Evolutionary conservation across 2,888 invertebrate species (phyloP).

Genomic region (Drosophila affinis): DNA sequence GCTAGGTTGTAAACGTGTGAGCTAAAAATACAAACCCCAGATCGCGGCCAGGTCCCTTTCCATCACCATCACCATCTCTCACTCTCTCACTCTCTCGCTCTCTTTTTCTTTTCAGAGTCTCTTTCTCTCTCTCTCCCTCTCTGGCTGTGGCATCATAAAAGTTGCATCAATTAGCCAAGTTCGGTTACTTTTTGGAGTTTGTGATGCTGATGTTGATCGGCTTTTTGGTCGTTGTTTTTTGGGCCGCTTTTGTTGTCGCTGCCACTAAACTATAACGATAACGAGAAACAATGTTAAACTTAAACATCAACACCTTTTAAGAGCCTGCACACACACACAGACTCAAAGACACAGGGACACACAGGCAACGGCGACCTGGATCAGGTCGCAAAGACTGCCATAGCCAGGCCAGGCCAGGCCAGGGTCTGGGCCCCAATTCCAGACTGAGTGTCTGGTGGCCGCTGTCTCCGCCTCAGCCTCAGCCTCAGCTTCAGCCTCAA

Average conservation of each 20-base stretch:
- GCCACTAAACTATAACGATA: conserved; percentile 82
- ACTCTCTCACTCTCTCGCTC: conserved; percentile 1
- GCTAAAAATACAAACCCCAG: conserved; percentile 68
- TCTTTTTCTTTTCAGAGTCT: neutral
- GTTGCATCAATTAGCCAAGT: conserved; percentile 75
- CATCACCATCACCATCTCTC: neutral
- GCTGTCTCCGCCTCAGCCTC: neutral
- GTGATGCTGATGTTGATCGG: conserved; percentile 5
- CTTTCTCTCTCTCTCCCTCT: neutral
- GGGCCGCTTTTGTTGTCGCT: conserved; percentile 71
- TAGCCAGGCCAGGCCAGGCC: conserved; percentile 3
- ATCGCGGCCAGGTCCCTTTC: conserved; percentile 28
- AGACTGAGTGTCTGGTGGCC: conserved; percentile 40
- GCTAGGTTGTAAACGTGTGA: conserved; percentile 70
- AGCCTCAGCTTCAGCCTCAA: neutral
- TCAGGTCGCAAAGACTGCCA: conserved; percentile 12
- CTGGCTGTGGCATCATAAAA: conserved; percentile 54
- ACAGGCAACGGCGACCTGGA: neutral
- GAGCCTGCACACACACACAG: conserved; percentile 58
- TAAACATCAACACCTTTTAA: conserved; percentile 83
- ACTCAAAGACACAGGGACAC: neutral
- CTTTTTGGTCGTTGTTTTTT: conserved; percentile 10
- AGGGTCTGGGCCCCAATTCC: conserved; percentile 9
- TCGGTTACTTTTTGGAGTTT: conserved; percentile 48
- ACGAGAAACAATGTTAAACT: conserved; percentile 82